Base-by-base conservation (phyloP, 2,888 invertebrate genomes). In the Malthinus seriepunctatus region DNA sequence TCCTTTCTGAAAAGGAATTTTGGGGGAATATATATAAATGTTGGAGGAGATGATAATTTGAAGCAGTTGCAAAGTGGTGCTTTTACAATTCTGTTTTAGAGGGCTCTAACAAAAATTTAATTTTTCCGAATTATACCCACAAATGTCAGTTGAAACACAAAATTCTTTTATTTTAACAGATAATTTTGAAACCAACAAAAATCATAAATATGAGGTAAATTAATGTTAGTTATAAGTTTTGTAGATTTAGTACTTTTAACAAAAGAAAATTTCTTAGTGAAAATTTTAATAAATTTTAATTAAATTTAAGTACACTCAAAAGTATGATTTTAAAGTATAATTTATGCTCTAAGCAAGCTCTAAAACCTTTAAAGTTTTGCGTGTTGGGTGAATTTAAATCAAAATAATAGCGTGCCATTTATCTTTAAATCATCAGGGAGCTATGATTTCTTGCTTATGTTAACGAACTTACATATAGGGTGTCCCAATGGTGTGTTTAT, bases 151-250 rank as follows among this genome's bases (percentile, higher is more conserved):
- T 51, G 70, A 71, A 56, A 69, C 68, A 57, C 69, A 68, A 48
- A 53, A 68, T 10, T 55, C 66, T 44, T 69, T 68, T 54, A 66
- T 67, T n/a, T 63, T 74, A 15, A 66, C 69, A 8, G 70, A 71
- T 45, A 74, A 73, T 60, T 74, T 74, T 48, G 71, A 73, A 49
- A 73, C 71, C 51, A 62, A 74, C 46, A 68, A 66, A 39, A 73
- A 74, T 59, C 63, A 64, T 39, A 67, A 68, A 33, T 74, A 70
- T 60, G 73, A 69, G 73, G 74, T 74, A 72, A 68, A 57, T 67
- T 51, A 60, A 53, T 38, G 35, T 60, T 47, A 15, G n/a, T n/a
- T 23, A 23, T 23, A 23, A 23, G 23, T 23, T 23, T 23, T 2
- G 23, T 23, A 23, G 23, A 23, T 3, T 35, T 37, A 33, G 10